A percentile compares a stretch with the other conserved stretches of the same genome.
These are phyloP conservation scores for Paracentrotus lividus DNA, from an alignment of 53 echinoderm and acorn worm species.

Conservation along the genomic window DNA sequence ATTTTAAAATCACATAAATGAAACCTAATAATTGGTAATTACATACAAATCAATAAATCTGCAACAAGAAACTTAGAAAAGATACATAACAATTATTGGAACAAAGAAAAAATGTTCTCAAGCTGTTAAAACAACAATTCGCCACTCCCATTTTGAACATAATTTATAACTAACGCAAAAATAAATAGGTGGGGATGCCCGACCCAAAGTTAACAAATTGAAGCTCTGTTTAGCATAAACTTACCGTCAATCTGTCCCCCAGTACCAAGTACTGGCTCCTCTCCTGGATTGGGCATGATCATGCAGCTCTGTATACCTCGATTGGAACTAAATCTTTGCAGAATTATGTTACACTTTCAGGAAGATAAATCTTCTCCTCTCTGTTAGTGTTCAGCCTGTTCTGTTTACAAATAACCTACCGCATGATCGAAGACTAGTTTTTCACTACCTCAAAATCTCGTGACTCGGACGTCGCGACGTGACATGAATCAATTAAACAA, in stretches of 20 bases:
- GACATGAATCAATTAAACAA: background rate
- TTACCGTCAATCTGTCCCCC: slow-evolving; percentile 99
- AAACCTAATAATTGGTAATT: too few species aligned
- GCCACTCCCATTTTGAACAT: background rate
- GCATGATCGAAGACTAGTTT: background rate
- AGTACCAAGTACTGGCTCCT: slow-evolving; percentile 86
- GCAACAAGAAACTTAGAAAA: too few species aligned
- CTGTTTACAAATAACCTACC: background rate
- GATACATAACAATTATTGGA: too few species aligned
- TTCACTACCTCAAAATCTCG: background rate
- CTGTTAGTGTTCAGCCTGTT: too few species aligned
- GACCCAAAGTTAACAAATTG: background rate
- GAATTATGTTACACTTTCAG: background rate
- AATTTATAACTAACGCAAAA: background rate
- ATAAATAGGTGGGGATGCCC: background rate
- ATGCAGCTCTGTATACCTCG: slow-evolving; percentile 60
- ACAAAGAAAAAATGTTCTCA: background rate
- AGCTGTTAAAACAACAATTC: background rate
- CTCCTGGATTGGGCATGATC: slow-evolving; percentile 96
- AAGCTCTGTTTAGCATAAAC: background rate
- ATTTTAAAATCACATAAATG: too few species aligned
- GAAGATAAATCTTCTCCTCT: background rate
- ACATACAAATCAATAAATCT: too few species aligned
- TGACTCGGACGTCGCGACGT: background rate
- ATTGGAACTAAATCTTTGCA: background rate